Conservation (phyloP, 2,888 invertebrate species). For the Lepidonotus clava region DNA sequence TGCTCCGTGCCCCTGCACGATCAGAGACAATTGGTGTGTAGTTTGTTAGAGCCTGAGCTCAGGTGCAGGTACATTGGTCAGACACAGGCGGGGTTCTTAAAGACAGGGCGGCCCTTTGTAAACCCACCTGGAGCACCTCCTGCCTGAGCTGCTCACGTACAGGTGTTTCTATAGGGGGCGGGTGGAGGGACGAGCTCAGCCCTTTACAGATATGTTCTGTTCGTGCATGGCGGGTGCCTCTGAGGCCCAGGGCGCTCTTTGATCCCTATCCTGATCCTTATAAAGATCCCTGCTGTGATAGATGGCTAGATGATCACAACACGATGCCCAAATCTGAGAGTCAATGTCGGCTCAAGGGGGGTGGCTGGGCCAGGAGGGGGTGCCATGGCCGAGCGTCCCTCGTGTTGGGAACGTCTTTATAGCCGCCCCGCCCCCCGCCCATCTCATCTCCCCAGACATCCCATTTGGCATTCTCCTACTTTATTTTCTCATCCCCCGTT, state of each 20-base stretch:
- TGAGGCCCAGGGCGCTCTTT: not conserved
- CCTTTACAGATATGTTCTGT: not conserved
- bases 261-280: constrained; percentile 38
- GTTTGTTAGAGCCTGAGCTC: constrained; percentile 4
- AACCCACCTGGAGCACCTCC: constrained; percentile 16
- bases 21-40: not conserved
- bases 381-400: not conserved
- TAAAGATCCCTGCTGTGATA: constrained; percentile 25
- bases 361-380: not conserved
- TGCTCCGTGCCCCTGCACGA: not conserved
- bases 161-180: not conserved
- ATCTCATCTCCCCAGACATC: constrained; percentile 14
- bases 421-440: constrained; percentile 38
- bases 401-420: constrained; percentile 31
- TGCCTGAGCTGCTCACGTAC: not conserved
- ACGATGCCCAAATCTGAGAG: constrained; percentile 51
- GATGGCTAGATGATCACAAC: constrained; percentile 49
- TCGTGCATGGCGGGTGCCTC: not conserved
- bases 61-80: not conserved
- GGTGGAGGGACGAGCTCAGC: not conserved
- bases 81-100: not conserved
- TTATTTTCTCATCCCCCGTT: constrained; percentile 10
- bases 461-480: constrained; percentile 5
- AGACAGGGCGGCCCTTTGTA: not conserved
- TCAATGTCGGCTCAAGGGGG: not conserved